Evolutionary conservation across 2,113 vertebrate genomes (phyloP).

Genomic region (Oryzias melastigma): DNA sequence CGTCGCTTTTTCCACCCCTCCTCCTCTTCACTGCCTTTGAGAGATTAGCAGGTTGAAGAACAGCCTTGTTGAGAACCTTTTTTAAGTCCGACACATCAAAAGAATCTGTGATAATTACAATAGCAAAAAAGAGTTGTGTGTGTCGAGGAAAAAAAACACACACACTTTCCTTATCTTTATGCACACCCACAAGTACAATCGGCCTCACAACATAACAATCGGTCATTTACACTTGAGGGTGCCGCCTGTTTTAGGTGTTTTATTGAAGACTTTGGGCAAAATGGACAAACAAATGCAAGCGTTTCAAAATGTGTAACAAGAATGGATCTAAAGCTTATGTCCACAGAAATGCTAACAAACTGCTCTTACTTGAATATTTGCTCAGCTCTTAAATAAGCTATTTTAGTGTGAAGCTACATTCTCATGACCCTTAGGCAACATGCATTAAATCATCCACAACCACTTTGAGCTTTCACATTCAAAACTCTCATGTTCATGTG

Average conservation of each 20-base stretch:
- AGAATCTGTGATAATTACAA: conserved; percentile 67
- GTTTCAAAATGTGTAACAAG: neutral
- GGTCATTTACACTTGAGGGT: conserved; percentile 32
- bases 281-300: conserved; percentile 5
- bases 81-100: conserved; percentile 66
- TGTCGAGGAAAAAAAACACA: conserved; percentile 10
- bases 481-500: too few species aligned
- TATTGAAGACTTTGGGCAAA: neutral
- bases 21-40: conserved; percentile 63
- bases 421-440: too few species aligned
- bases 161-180: conserved; percentile 46
- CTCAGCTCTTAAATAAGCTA: too few species aligned
- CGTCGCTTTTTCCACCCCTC: conserved; percentile 41
- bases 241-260: conserved; percentile 15
- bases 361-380: neutral
- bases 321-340: neutral
- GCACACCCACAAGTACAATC: conserved; percentile 38
- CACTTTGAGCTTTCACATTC: too few species aligned
- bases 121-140: conserved; percentile 45
- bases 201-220: conserved; percentile 24
- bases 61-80: conserved; percentile 56
- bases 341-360: neutral
- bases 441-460: too few species aligned
- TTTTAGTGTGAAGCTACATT: too few species aligned
- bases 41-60: conserved; percentile 71